Evolutionary conservation across 2,888 invertebrate genomes (phyloP), one percentile per base, ranked within the genome.

Genomic region (Eupithecia abbreviata): DNA sequence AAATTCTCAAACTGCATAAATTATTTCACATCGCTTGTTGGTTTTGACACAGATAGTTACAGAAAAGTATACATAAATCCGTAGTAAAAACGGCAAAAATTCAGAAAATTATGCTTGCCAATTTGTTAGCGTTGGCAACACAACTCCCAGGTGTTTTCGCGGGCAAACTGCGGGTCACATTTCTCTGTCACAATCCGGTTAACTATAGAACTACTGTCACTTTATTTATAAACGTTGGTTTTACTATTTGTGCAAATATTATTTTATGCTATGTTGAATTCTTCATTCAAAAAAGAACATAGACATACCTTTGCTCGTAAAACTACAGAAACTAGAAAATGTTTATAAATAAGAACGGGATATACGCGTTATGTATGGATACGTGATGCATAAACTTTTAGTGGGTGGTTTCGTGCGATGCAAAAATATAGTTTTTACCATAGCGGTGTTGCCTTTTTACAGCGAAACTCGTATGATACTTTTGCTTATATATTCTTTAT

Each of bases 361-460:
- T 71, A 49, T 18, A 51, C 51, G 42, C 51, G 51, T 71, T 51
- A 55, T 51, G 41, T 79, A 82, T 80, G 47, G 47, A 47, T 51
- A 81, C 81, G 82, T 82, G 82, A 74, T 81, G 82, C 82, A 83
- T 86, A 87, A 87, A 88, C 84, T 89, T 90, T 90, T 87, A 86
- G 87, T 83, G 82, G 83, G 83, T 82, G 84, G 85, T 86, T 85
- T 83, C 79, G 80, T 87, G 83, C 87, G 86, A 88, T 88, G 87
- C 88, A 88, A 85, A 88, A 86, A 86, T 87, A 88, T 89, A 85
- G 84, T 88, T 89, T 90, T 90, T 90, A 89, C 89, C 87, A 86
- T 85, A 83, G 84, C 85, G 79, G 82, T 84, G 85, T 86, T 82
- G 80, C 75, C 78, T 84, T 83, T 85, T 69, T 69, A 74, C 73